Percentiles rank a stretch among this genome's conserved stretches.
Conservation (phyloP, 2,113 vertebrate genomes). For the Gasterosteus aculeatus region DNA sequence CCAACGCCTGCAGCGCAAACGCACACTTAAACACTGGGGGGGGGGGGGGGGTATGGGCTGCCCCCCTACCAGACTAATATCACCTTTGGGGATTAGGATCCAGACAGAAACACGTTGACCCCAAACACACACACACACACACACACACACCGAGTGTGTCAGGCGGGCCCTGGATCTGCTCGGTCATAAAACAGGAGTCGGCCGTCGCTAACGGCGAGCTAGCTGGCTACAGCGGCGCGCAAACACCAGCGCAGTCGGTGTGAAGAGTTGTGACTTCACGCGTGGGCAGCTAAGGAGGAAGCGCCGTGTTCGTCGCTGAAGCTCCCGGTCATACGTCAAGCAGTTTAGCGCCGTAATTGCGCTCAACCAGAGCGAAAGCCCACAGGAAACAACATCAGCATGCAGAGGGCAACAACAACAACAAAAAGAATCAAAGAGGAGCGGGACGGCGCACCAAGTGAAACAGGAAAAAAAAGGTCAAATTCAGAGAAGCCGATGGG, state of each 20-base stretch:
- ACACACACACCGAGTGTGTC: slow-evolving; percentile 33
- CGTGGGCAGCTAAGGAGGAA: too few relatives aligned
- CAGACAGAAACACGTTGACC: slow-evolving; percentile 80
- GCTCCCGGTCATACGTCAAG: slow-evolving; percentile 8
- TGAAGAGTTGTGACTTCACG: too few relatives aligned
- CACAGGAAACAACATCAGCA: slow-evolving; percentile 46
- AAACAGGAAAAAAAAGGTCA: slow-evolving; percentile 66
- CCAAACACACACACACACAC: slow-evolving; percentile 55
- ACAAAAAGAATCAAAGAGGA: slow-evolving; percentile 59
- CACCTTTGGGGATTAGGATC: slow-evolving; percentile 84
- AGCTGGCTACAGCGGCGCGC: slow-evolving; percentile 1
- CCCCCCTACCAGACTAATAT: slow-evolving; percentile 80
- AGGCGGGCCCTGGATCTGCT: slow-evolving; percentile 63
- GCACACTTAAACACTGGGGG: slow-evolving; percentile 12
- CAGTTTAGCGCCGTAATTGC: slow-evolving; percentile 29
- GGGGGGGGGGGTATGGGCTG: slow-evolving; percentile 55
- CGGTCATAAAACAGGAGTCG: slow-evolving; percentile 75
- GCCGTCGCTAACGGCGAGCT: slow-evolving; percentile 24
- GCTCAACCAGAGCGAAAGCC: slow-evolving; percentile 41
- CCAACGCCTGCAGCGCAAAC: slow-evolving; percentile 56
- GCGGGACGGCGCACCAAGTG: slow-evolving; percentile 26
- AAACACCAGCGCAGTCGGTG: too few relatives aligned
- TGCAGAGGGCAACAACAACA: slow-evolving; percentile 27
- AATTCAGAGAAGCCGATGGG: slow-evolving; percentile 63
- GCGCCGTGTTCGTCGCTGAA: background rate